Evolutionary conservation across 2,888 invertebrate species (phyloP).

Genomic region (Dicyrtomina minuta): DNA sequence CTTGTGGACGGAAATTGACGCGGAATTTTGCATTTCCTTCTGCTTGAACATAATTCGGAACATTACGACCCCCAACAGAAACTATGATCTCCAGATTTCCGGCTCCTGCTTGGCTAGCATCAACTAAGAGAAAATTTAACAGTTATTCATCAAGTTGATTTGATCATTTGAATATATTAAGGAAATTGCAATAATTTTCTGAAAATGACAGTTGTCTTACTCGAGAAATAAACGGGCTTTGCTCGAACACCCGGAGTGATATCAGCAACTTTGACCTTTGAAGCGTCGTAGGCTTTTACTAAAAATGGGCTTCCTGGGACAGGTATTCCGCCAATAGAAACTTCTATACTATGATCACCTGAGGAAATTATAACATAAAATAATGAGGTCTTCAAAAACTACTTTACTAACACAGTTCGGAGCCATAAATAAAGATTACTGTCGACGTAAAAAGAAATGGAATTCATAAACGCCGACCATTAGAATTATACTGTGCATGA

Average conservation of each 20-base stretch:
- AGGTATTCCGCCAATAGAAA: slow-evolving; percentile 69
- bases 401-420: not conserved
- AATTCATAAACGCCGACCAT: not conserved
- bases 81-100: slow-evolving; percentile 98
- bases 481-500: not conserved
- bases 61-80: slow-evolving; percentile 92
- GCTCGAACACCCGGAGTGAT: slow-evolving; percentile 88
- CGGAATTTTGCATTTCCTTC: slow-evolving; percentile 94
- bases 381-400: not conserved
- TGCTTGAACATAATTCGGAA: slow-evolving; percentile 96
- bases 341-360: slow-evolving; percentile 88
- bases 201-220: slow-evolving; percentile 60
- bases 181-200: too few relatives aligned
- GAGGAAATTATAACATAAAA: slow-evolving; percentile 2
- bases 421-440: not conserved
- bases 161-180: not conserved
- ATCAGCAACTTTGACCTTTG: slow-evolving; percentile 90
- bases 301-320: slow-evolving; percentile 92
- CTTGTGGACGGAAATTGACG: slow-evolving; percentile 94
- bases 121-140: slow-evolving; percentile 57
- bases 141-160: not conserved
- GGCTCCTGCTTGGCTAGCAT: slow-evolving; percentile 72
- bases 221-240: slow-evolving; percentile 90
- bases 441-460: not conserved
- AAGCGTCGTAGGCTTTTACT: slow-evolving; percentile 93